Evolutionary conservation across 2,113 vertebrate genomes (phyloP).

Genomic region (Aegotheles bennettii): DNA sequence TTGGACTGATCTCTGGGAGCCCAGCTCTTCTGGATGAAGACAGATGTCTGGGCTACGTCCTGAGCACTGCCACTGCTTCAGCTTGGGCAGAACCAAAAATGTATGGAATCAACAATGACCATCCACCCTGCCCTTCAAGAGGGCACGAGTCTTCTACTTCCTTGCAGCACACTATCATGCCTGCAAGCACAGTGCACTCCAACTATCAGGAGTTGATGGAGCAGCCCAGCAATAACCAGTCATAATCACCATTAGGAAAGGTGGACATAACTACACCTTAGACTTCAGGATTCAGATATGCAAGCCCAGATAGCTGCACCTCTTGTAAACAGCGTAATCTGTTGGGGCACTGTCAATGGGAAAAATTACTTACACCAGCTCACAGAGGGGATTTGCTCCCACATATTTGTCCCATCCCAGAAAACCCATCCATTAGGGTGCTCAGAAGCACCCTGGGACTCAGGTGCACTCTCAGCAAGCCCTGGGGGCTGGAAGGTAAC

Average conservation of each 20-base stretch:
- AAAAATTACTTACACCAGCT: background rate
- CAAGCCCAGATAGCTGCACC: background rate
- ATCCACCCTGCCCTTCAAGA: background rate
- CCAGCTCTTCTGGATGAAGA: background rate
- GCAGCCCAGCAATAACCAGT: conserved; percentile 19
- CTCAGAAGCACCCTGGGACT: background rate
- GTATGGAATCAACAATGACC: background rate
- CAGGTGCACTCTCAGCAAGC: background rate
- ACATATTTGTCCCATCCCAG: background rate
- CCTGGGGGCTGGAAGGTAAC: background rate
- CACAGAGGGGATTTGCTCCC: background rate
- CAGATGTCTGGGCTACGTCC: background rate
- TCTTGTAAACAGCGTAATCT: background rate
- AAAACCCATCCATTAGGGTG: background rate
- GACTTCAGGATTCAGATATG: background rate
- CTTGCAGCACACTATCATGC: background rate
- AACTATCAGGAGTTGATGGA: background rate
- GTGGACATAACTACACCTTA: background rate
- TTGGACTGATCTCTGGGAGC: background rate
- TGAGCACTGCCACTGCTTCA: background rate
- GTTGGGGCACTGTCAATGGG: background rate
- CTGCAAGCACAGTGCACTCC: background rate
- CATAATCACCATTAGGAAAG: background rate
- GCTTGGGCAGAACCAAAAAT: background rate
- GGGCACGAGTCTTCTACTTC: background rate